A percentile compares a stretch with the other conserved stretches of the same genome.
phyloP scores from a whole-genome alignment of 1,140 invertebrate species.

The Zaprionus taronus region DNA sequence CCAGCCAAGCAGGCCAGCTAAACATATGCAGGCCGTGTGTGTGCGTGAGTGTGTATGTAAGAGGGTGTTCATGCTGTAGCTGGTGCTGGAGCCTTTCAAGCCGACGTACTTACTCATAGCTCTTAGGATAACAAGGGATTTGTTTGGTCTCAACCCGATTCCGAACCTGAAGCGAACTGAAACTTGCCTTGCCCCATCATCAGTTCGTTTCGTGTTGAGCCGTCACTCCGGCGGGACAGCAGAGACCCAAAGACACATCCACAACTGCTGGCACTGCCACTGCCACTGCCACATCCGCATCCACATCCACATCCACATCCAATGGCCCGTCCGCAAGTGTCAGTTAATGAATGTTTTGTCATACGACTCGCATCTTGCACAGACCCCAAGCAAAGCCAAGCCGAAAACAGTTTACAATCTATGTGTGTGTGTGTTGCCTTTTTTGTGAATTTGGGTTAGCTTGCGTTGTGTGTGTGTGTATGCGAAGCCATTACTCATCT shows the following conservation, averaged over 20 bases:
- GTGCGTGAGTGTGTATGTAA: neutral
- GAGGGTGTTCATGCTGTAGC: conserved; percentile 11
- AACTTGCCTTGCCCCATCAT: conserved; percentile 46
- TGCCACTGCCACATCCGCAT: neutral
- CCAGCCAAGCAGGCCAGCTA: conserved; percentile 44
- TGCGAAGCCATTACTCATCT: conserved; percentile 54
- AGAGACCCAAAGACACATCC: neutral
- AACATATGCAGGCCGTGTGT: conserved; percentile 35
- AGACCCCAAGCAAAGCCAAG: conserved; percentile 26
- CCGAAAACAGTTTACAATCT: conserved; percentile 24
- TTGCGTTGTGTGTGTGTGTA: conserved; percentile 11
- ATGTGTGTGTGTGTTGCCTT: conserved; percentile 2
- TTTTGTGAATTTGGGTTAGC: conserved; percentile 24
- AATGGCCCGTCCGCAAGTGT: conserved; percentile 43
- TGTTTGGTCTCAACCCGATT: conserved; percentile 58
- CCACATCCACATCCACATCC: neutral
- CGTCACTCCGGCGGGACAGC: conserved; percentile 34
- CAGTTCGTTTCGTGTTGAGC: conserved; percentile 36
- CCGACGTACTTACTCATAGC: conserved; percentile 52
- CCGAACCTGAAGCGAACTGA: conserved; percentile 25
- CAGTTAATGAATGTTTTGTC: conserved; percentile 69
- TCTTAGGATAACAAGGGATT: conserved; percentile 63
- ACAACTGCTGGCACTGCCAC: neutral
- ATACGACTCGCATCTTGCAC: conserved; percentile 51
- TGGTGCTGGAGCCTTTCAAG: conserved; percentile 17